phyloP scores from a whole-genome alignment of 2,888 invertebrate genomes.

The Trichopria drosophilae region DNA sequence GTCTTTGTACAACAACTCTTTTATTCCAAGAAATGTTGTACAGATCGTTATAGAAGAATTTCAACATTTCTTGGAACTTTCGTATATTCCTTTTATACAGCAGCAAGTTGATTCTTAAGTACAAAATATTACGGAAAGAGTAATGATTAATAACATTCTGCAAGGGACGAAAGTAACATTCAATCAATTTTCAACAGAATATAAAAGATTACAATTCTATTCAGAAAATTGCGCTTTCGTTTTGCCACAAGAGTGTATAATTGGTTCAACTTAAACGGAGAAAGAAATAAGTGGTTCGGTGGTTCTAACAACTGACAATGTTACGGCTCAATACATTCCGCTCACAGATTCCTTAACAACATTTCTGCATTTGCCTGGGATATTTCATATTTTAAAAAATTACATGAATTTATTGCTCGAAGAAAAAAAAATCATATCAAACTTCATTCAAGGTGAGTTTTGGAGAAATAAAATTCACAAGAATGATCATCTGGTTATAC shows the following conservation, averaged over 20 bases:
- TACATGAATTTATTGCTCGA: slow-evolving; percentile 2
- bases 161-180: slow-evolving; percentile 13
- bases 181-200: slow-evolving; percentile 4
- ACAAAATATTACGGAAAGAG: slow-evolving; percentile 1
- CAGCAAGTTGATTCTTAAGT: slow-evolving; percentile 3
- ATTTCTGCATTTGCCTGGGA: slow-evolving; percentile 6
- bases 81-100: slow-evolving; percentile 10
- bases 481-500: no score
- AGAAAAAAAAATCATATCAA: slow-evolving; percentile 4
- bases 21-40: slow-evolving; percentile 5
- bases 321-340: slow-evolving; percentile 12
- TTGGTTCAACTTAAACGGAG: neutral
- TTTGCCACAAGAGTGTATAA: slow-evolving; percentile 1
- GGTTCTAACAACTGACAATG: slow-evolving; percentile 5
- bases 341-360: slow-evolving; percentile 1
- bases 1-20: slow-evolving; percentile 10
- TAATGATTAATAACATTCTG: neutral
- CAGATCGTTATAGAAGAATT: slow-evolving; percentile 10
- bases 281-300: slow-evolving; percentile 1
- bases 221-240: slow-evolving; percentile 2
- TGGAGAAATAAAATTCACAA: slow-evolving; percentile 16
- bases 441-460: slow-evolving; percentile 10
- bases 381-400: slow-evolving; percentile 8
- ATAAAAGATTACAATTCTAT: slow-evolving; percentile 11
- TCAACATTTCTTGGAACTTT: neutral